These are phyloP conservation scores for Zaprionus kolodkinae DNA, from an alignment of 1,140 invertebrate genomes.

Conservation along the genomic window DNA sequence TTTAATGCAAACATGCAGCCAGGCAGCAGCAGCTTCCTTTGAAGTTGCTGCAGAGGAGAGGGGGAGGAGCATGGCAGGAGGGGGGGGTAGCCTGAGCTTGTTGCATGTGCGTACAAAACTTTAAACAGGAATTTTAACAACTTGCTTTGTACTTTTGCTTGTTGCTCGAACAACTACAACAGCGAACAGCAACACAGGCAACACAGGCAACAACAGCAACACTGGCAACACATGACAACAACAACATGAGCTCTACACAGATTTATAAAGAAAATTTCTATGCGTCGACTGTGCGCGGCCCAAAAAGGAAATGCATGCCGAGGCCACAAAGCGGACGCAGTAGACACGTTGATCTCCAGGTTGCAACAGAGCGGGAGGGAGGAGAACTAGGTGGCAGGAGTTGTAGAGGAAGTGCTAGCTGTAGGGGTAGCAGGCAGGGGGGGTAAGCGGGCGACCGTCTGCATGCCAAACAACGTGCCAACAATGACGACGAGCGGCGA, in stretches of 20 bases:
- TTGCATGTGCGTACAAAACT: constrained; percentile 82
- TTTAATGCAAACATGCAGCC: constrained; percentile 81
- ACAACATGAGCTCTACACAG: constrained; percentile 44
- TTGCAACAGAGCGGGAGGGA: not conserved
- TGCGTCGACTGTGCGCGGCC: constrained; percentile 59
- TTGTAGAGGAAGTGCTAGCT: not conserved
- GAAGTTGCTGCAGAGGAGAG: constrained; percentile 46
- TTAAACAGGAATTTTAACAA: constrained; percentile 83
- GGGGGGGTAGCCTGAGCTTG: constrained; percentile 28
- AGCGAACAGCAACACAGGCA: constrained; percentile 55
- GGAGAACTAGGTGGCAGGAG: not conserved
- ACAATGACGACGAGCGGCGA: constrained; percentile 52
- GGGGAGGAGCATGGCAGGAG: constrained; percentile 9
- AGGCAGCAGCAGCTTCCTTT: constrained; percentile 66
- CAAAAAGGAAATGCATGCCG: constrained; percentile 81
- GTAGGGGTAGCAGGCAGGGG: not conserved
- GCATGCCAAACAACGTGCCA: constrained; percentile 80
- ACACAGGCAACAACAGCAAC: too few species aligned
- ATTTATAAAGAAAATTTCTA: constrained; percentile 83
- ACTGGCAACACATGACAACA: constrained; percentile 40
- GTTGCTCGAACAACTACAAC: constrained; percentile 60
- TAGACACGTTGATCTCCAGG: constrained; percentile 9
- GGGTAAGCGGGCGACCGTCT: constrained; percentile 19
- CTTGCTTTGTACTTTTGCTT: constrained; percentile 80
- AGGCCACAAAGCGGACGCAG: constrained; percentile 27